These are phyloP conservation scores for Limnephilus auricula DNA, from an alignment of 2,888 invertebrate species.

Conservation along the genomic window DNA sequence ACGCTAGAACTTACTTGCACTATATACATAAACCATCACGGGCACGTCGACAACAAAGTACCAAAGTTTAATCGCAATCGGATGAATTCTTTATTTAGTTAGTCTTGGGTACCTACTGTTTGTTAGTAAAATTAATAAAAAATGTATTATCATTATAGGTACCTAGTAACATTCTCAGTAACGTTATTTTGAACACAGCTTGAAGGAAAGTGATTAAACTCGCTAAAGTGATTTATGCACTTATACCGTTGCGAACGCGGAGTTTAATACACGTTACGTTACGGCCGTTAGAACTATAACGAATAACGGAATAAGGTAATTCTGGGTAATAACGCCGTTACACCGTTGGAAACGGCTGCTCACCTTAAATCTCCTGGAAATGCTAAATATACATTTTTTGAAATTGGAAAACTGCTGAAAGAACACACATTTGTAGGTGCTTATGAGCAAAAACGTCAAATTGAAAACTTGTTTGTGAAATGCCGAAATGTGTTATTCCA, in stretches of 20 bases:
- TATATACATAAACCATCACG: no score
- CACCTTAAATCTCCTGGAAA: background rate
- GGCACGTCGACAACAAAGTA: no score
- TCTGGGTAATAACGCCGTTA: background rate
- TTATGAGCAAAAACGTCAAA: background rate
- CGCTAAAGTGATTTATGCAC: background rate
- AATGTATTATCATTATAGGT: background rate
- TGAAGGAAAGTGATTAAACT: background rate
- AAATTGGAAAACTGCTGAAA: background rate
- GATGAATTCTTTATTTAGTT: no score
- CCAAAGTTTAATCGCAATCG: no score
- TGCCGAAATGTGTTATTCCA: background rate
- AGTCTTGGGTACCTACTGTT: no score
- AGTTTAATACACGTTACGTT: background rate
- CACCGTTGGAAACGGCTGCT: background rate
- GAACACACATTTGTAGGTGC: background rate
- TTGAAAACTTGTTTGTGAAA: no score
- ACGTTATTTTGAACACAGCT: background rate
- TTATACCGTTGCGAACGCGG: background rate
- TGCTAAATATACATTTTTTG: background rate
- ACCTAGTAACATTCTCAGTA: background rate
- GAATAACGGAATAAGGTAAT: background rate
- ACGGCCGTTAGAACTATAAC: background rate
- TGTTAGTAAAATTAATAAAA: background rate
- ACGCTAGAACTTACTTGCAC: no score